A percentile compares a stretch with the other conserved stretches of the same genome.
phyloP scores from a whole-genome alignment of 2,113 vertebrate species.

The Embiotoca jacksoni region DNA sequence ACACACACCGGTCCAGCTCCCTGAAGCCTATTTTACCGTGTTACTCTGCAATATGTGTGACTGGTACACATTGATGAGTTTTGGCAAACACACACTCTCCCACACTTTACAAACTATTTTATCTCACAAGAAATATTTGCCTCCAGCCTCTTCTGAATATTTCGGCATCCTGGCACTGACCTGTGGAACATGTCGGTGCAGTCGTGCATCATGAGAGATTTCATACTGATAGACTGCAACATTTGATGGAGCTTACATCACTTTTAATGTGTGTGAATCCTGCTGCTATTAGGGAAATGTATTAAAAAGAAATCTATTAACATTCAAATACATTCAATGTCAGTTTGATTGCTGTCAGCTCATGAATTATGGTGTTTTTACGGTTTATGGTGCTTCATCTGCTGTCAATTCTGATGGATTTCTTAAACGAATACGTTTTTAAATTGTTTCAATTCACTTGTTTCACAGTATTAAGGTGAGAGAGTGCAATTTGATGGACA shows the following conservation, averaged over 20 bases:
- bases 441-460: not conserved
- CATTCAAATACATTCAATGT: not conserved
- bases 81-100: not conserved
- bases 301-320: not conserved
- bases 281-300: slow-evolving; percentile 12
- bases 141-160: slow-evolving; percentile 53
- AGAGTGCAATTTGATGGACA: slow-evolving; percentile 5
- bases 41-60: not conserved
- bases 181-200: slow-evolving; percentile 70
- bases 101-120: slow-evolving; percentile 35
- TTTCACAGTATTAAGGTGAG: not conserved
- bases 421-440: not conserved
- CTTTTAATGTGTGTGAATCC: slow-evolving; percentile 25
- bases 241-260: slow-evolving; percentile 44
- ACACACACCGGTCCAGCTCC: no score
- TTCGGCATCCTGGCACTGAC: slow-evolving; percentile 63
- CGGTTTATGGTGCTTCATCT: not conserved
- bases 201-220: slow-evolving; percentile 40
- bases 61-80: no score
- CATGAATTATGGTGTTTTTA: not conserved
- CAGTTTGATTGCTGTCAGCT: not conserved
- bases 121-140: slow-evolving; percentile 60
- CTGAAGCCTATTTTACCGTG: no score
- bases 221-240: slow-evolving; percentile 37
- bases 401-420: not conserved